These are phyloP conservation scores for Macquaria ambigua DNA, from an alignment of 2,113 vertebrate genomes.

Conservation along the genomic window DNA sequence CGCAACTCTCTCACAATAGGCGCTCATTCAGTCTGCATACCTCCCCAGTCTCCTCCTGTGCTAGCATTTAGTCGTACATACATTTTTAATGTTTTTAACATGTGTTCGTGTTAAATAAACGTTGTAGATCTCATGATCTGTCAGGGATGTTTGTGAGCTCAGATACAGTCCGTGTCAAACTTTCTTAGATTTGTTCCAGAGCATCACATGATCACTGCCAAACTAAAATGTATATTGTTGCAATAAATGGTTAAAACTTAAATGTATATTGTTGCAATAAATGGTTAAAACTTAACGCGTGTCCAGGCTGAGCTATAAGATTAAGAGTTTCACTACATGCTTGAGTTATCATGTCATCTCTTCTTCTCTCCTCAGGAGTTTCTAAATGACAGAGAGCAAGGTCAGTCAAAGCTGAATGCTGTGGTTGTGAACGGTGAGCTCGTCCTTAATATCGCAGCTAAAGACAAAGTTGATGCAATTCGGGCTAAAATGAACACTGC, in stretches of 20 bases:
- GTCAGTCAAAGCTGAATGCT: conserved; percentile 90
- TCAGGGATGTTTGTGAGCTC: not conserved
- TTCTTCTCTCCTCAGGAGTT: conserved; percentile 87
- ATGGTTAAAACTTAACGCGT: not conserved
- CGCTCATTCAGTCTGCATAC: not conserved
- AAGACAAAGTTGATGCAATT: conserved; percentile 88
- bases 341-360: not conserved
- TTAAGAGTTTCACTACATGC: not conserved
- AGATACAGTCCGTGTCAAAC: not conserved
- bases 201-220: not conserved
- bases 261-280: not conserved
- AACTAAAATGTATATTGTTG: not conserved
- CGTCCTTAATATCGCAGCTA: conserved; percentile 83
- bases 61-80: not conserved
- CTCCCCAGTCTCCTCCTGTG: not conserved
- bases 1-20: not conserved
- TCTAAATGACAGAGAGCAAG: conserved; percentile 90
- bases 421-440: conserved; percentile 89
- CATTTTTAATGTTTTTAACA: not conserved
- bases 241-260: not conserved
- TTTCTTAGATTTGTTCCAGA: not conserved
- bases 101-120: not conserved
- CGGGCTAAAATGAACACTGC: conserved; percentile 85
- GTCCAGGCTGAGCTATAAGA: not conserved
- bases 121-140: not conserved